These are phyloP conservation scores for Dendrocincla tyrannina DNA, from an alignment of 2,797 vertebrate genomes.

Conservation along the genomic window DNA sequence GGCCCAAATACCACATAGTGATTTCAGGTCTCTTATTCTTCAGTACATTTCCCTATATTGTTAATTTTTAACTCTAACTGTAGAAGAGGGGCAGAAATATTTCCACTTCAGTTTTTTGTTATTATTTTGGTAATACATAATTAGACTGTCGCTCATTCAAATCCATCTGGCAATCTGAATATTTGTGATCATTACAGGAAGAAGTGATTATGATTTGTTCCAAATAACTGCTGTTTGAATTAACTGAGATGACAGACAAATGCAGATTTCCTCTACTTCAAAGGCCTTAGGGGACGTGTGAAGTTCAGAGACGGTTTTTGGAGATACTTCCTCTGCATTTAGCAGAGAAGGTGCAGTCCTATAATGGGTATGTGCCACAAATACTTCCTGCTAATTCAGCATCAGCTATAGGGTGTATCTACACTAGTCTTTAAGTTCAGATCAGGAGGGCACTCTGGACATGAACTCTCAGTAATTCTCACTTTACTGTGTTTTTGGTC, in stretches of 20 bases:
- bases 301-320: background rate
- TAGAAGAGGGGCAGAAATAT: background rate
- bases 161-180: slow-evolving; percentile 48
- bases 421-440: background rate
- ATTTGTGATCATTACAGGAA: background rate
- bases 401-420: background rate
- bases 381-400: background rate
- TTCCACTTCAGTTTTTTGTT: background rate
- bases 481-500: background rate
- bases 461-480: background rate
- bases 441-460: background rate
- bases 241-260: slow-evolving; percentile 19
- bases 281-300: background rate
- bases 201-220: slow-evolving; percentile 1
- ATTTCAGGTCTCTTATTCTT: background rate
- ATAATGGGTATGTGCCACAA: background rate
- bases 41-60: background rate
- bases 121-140: slow-evolving; percentile 27
- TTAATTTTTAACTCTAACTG: background rate
- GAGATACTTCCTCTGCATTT: background rate
- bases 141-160: background rate
- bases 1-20: background rate
- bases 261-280: background rate
- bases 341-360: background rate
- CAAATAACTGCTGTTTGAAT: slow-evolving; percentile 33